These are phyloP conservation scores for Podarcis lilfordi DNA, from an alignment of 2,797 vertebrate genomes.

Conservation along the genomic window DNA sequence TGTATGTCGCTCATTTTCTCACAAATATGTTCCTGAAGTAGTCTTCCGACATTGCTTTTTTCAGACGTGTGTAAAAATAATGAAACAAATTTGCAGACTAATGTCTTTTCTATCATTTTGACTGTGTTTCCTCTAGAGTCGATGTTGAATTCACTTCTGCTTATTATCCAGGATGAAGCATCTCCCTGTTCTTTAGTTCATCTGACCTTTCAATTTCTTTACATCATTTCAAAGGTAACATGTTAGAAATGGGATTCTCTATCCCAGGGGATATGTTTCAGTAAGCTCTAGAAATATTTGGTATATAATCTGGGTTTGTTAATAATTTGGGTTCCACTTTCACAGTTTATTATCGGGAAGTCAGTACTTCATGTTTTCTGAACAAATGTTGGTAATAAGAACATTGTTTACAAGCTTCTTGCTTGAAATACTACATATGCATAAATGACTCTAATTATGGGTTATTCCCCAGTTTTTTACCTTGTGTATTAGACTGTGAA, in stretches of 20 bases:
- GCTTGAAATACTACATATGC: no score
- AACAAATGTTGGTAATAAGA: no score
- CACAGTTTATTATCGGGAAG: not conserved
- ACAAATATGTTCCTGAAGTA: not conserved
- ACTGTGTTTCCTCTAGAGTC: conserved; percentile 80
- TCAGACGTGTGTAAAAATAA: not conserved
- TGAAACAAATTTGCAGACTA: not conserved
- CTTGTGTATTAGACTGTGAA: no score
- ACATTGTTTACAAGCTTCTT: no score
- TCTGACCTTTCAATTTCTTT: conserved; percentile 92
- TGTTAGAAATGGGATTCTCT: not conserved
- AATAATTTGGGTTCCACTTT: not conserved
- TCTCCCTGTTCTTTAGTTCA: conserved; percentile 85
- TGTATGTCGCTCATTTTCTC: not conserved
- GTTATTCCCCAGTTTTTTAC: no score
- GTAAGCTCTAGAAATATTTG: not conserved
- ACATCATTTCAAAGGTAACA: conserved; percentile 91
- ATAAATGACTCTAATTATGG: no score
- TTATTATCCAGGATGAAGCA: conserved; percentile 78
- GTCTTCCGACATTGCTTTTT: not conserved
- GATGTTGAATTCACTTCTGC: conserved; percentile 89
- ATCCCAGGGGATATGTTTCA: not conserved
- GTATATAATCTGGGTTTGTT: not conserved
- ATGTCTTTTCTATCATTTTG: not conserved
- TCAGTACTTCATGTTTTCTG: not conserved